These are phyloP conservation scores for Cisticola juncidis DNA, from an alignment of 2,113 vertebrate genomes.

Conservation along the genomic window DNA sequence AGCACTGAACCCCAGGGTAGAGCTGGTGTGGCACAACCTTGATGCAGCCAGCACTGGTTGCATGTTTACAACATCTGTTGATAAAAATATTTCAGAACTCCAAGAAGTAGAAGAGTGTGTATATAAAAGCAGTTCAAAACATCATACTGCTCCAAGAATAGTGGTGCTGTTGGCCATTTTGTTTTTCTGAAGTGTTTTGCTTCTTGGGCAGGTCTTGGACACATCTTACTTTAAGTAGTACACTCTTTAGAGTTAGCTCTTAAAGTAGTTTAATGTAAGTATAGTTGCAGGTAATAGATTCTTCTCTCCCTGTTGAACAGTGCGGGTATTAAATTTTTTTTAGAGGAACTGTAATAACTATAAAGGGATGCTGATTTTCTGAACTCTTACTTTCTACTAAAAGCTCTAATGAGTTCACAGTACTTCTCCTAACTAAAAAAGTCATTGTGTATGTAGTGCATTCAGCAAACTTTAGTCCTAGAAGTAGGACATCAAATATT, in stretches of 20 bases:
- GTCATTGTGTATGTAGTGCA: neutral
- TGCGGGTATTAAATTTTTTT: neutral
- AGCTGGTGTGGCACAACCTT: fast-evolving
- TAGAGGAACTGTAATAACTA: neutral
- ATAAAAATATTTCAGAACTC: neutral
- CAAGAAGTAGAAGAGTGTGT: neutral
- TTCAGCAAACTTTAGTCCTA: neutral
- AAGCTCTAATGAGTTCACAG: neutral
- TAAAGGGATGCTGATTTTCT: neutral
- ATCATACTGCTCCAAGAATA: neutral
- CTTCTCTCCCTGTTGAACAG: neutral
- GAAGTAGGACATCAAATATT: neutral
- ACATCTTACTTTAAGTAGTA: neutral
- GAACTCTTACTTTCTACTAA: neutral
- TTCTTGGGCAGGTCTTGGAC: neutral
- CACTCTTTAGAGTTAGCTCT: neutral
- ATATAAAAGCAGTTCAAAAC: neutral
- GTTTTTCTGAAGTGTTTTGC: neutral
- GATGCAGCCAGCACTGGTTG: neutral
- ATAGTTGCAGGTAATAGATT: neutral
- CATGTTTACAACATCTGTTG: neutral
- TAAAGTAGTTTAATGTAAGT: neutral
- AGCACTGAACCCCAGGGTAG: neutral
- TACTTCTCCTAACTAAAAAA: neutral
- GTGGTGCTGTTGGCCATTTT: neutral